Evolutionary conservation across 2,888 invertebrate genomes (phyloP), one percentile per base, ranked within the genome.

Genomic region (Cecidostiba fungosa): DNA sequence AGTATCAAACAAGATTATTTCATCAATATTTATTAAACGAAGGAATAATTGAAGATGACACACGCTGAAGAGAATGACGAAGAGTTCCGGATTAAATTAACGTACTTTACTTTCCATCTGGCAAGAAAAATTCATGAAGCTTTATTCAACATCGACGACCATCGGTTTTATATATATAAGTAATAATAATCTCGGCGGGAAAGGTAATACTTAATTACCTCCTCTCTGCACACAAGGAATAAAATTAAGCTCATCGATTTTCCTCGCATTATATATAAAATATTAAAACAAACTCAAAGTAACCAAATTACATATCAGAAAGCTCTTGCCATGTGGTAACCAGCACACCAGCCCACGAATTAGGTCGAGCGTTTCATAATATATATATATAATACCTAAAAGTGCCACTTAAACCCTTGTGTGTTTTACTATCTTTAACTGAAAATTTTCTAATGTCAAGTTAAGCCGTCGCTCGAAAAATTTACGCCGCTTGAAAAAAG

Each of bases 351-450:
- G 70, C 39, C 3, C 54, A 23, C 39, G 39, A 80, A 80, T 80
- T 59, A 72, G 72, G 80, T 80, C 80, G 39, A 73, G 72, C 59
- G 39, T 23, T 70, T 79, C 32, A 32, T 39, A 39, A 39, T 39
- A 39, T 39, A 39, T 39, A 6, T 36, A 36, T 6, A 36, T 36
- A 36, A 36, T 79, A 79, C 47, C 62, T 69, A 47, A 29, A 43
- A 59, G 43, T 43, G 59, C 36, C 36, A 12, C 36, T 77, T n/a
- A 59, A 77, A 47, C 12, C 50, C 19, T 50, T 50, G 32, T 3
- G 19, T n/a, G 39, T 32, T 69, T 69, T 66, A 8, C 50, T 50
- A 50, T 29, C 47, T 66, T 50, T 26, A 26, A 26, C 70, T 79
- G 23, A 1, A 54, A 70, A 72, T 66, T 12, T 1, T 72, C 32